These are phyloP conservation scores for Grus americana DNA, from an alignment of 2,113 vertebrate genomes.

Conservation along the genomic window DNA sequence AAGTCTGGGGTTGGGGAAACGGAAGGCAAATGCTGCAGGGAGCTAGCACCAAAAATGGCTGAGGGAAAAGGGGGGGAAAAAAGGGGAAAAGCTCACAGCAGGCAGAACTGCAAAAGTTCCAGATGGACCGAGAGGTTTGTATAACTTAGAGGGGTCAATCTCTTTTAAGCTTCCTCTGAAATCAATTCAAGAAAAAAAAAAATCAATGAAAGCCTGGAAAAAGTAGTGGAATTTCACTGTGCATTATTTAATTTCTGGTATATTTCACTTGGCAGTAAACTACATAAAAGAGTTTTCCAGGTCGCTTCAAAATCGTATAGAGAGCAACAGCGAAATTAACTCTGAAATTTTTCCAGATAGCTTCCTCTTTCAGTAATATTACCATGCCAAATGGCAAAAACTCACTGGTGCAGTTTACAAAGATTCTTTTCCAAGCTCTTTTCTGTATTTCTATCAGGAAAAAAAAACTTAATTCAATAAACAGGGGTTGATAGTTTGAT, in stretches of 20 bases:
- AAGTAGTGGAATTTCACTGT: neutral
- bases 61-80: accelerated
- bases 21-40: neutral
- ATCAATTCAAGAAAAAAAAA: neutral
- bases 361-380: neutral
- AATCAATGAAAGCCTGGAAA: neutral
- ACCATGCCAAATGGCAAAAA: neutral
- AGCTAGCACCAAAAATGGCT: neutral
- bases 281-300: neutral
- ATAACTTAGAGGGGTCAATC: neutral
- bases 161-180: neutral
- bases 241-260: neutral
- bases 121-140: neutral
- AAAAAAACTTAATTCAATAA: neutral
- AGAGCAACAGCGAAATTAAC: neutral
- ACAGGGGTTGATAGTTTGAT: neutral
- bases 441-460: neutral
- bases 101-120: neutral
- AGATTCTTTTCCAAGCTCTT: neutral
- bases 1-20: neutral
- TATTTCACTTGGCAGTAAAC: neutral
- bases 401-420: neutral
- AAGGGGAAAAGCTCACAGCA: neutral
- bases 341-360: neutral
- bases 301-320: neutral